Percentiles rank a stretch among this genome's conserved stretches.
phyloP scores from a whole-genome alignment of 2,888 invertebrate genomes.

The Tipula unca region DNA sequence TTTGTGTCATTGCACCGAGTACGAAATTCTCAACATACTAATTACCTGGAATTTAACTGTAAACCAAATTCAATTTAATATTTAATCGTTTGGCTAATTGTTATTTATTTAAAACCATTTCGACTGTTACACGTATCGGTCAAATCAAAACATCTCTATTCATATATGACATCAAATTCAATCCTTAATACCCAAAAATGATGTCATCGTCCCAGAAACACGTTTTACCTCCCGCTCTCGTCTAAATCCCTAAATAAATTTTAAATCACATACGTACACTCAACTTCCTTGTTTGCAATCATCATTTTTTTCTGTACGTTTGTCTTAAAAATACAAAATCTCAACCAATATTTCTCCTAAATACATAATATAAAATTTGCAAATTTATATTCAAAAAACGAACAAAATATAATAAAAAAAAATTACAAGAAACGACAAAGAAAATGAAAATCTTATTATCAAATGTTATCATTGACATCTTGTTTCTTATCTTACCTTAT shows the following conservation, averaged over 20 bases:
- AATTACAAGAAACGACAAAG: background rate
- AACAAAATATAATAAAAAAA: background rate
- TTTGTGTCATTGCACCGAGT: no score
- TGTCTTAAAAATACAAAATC: background rate
- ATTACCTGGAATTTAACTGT: no score
- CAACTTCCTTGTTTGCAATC: background rate
- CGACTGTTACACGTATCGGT: no score
- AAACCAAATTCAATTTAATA: no score
- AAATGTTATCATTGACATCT: background rate
- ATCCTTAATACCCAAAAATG: background rate
- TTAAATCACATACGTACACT: constrained; percentile 2
- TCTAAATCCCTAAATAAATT: background rate
- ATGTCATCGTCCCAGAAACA: background rate
- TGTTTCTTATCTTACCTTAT: background rate
- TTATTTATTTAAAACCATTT: no score
- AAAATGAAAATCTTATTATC: constrained; percentile 14
- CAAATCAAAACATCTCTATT: background rate
- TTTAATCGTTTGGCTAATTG: no score
- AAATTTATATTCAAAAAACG: constrained; percentile 8
- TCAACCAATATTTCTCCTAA: background rate
- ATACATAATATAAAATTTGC: background rate
- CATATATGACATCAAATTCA: background rate
- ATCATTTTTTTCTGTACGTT: background rate
- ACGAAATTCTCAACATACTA: no score
- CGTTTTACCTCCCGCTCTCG: background rate